Percentiles rank a stretch among this genome's conserved stretches.
Conservation (phyloP, 2,113 vertebrate genomes). For the Grammomys surdaster region DNA sequence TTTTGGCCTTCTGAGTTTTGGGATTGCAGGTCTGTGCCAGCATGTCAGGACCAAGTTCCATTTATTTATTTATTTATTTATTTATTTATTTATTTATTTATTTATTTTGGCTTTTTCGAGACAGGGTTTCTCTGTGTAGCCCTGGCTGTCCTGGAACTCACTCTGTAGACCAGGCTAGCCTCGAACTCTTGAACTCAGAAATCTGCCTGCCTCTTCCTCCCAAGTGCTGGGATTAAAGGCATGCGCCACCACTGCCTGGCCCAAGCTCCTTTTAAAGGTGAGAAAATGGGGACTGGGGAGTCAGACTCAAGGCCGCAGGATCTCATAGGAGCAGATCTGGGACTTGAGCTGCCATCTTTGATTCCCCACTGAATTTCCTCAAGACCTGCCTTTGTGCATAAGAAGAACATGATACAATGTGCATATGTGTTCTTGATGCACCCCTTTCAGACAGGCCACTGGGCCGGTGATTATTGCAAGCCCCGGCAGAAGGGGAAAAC, state of each 20-base stretch:
- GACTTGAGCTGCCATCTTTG: not conserved
- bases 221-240: too few species aligned
- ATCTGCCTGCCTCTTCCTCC: too few species aligned
- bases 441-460: accelerated
- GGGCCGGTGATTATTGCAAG: too few species aligned
- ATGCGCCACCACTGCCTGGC: too few species aligned
- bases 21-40: not conserved
- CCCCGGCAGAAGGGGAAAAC: not conserved
- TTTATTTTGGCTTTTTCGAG: too few species aligned
- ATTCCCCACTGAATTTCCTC: accelerated
- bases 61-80: too few species aligned
- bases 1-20: not conserved
- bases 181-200: too few species aligned
- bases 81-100: too few species aligned
- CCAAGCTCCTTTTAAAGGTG: not conserved
- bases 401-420: not conserved
- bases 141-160: too few species aligned
- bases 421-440: accelerated
- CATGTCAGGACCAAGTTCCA: not conserved
- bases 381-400: not conserved
- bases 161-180: too few species aligned
- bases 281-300: accelerated
- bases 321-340: not conserved
- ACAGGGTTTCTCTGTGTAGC: too few species aligned
- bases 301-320: not conserved